phyloP scores from a whole-genome alignment of 2,888 invertebrate genomes.

The Drosophila flavopinicola region DNA sequence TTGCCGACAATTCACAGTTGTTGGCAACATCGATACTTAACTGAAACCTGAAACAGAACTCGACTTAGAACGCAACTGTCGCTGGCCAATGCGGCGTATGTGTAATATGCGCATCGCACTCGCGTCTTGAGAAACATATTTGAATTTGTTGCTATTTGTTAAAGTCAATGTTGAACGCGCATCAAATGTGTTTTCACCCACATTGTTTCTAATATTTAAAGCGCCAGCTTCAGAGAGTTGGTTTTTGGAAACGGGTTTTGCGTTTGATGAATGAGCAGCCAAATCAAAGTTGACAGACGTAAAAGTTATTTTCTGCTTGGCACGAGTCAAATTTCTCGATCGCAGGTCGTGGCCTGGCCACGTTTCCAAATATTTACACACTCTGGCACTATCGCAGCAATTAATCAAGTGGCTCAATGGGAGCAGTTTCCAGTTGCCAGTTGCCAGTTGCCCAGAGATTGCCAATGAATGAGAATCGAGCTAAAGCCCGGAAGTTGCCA shows the following conservation, averaged over 20 bases:
- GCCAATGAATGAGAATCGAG: slow-evolving; percentile 45
- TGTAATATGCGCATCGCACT: slow-evolving; percentile 54
- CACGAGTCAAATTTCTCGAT: slow-evolving; percentile 76
- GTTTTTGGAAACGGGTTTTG: slow-evolving; percentile 38
- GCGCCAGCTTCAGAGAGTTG: slow-evolving; percentile 13
- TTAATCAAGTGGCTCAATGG: slow-evolving; percentile 73
- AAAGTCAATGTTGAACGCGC: slow-evolving; percentile 37
- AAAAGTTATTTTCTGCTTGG: slow-evolving; percentile 70
- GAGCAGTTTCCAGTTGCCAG: slow-evolving; percentile 27
- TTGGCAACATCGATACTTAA: slow-evolving; percentile 45
- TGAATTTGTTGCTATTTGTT: slow-evolving; percentile 64
- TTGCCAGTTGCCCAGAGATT: slow-evolving; percentile 7
- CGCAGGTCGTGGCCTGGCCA: slow-evolving; percentile 48
- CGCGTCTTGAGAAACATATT: slow-evolving; percentile 25
- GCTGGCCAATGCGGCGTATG: slow-evolving; percentile 63
- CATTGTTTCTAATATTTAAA: slow-evolving; percentile 23
- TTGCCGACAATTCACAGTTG: slow-evolving; percentile 47
- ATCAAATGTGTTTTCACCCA: slow-evolving; percentile 42
- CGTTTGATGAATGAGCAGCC: slow-evolving; percentile 68
- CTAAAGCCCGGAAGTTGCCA: slow-evolving; percentile 81
- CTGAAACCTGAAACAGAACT: slow-evolving; percentile 42
- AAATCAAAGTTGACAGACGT: slow-evolving; percentile 78
- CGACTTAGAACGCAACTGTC: slow-evolving; percentile 39
- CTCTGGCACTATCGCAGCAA: slow-evolving; percentile 58
- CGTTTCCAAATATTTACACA: slow-evolving; percentile 60